A percentile compares a stretch with the other conserved stretches of the same genome.
Conservation (phyloP, 2,797 vertebrate genomes). For the Hipposideros larvatus region DNA sequence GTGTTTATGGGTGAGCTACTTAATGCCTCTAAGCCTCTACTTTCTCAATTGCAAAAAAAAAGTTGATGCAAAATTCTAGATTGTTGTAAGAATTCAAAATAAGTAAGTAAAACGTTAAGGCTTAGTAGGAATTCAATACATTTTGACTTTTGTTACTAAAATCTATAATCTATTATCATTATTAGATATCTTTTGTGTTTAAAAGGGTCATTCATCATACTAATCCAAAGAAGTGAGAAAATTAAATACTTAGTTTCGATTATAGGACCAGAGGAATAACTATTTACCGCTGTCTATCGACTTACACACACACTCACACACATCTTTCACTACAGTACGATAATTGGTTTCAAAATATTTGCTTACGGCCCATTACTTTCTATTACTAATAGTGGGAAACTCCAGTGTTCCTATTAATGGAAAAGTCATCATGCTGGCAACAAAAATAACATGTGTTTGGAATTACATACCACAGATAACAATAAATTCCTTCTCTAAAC, state of each 20-base stretch:
- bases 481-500: constrained; percentile 28
- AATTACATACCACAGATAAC: constrained; percentile 1
- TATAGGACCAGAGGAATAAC: not conserved
- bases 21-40: not conserved
- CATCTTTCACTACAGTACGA: not conserved
- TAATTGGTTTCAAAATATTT: constrained; percentile 66
- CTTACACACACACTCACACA: not conserved
- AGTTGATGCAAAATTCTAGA: not conserved
- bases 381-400: constrained; percentile 35
- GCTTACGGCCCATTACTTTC: constrained; percentile 63
- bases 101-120: not conserved
- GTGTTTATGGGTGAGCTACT: not conserved
- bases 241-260: not conserved
- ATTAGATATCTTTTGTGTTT: not conserved
- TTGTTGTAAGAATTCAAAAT: not conserved
- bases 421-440: constrained; percentile 17
- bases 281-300: not conserved
- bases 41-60: not conserved
- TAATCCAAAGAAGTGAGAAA: not conserved
- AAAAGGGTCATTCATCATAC: not conserved
- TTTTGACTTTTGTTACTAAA: not conserved
- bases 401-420: constrained; percentile 37
- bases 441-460: constrained; percentile 47
- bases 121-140: not conserved
- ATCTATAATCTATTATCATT: not conserved